Evolutionary conservation across 2,888 invertebrate genomes (phyloP).

Genomic region (Parnassius glacialis): DNA sequence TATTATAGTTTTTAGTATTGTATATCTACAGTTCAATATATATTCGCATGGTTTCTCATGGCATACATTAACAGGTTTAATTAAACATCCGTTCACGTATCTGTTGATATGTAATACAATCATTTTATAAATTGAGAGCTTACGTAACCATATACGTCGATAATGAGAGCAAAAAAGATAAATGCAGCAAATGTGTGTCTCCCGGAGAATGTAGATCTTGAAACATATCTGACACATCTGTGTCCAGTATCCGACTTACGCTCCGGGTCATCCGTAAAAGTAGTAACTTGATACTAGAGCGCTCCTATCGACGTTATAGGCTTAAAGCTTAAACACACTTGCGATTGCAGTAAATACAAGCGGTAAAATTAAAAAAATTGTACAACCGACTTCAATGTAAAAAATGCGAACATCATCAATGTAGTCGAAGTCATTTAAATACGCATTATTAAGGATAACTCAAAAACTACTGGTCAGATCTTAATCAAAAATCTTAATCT

Average conservation of each 20-base stretch:
- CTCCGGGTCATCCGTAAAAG: constrained; percentile 38
- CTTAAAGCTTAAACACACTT: not conserved
- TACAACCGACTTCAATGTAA: too few species aligned
- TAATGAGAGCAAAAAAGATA: constrained; percentile 15
- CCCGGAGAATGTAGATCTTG: constrained; percentile 23
- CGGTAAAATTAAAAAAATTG: too few species aligned
- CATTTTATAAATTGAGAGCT: constrained; percentile 3
- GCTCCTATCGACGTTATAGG: constrained; percentile 11
- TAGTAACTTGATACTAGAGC: constrained; percentile 2
- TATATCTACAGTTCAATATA: too few species aligned
- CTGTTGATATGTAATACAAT: too few species aligned
- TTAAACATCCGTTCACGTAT: too few species aligned
- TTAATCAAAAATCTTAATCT: too few species aligned
- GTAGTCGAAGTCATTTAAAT: too few species aligned
- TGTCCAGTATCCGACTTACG: constrained; percentile 32
- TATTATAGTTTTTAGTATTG: too few species aligned
- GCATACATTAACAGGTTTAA: too few species aligned
- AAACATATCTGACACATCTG: constrained; percentile 28
- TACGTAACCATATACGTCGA: constrained; percentile 17
- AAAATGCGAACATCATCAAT: too few species aligned
- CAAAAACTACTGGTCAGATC: too few species aligned
- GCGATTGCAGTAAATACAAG: not conserved
- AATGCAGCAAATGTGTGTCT: constrained; percentile 20
- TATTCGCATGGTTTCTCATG: not conserved
- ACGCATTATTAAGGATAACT: too few species aligned